Percentiles rank a stretch among this genome's conserved stretches.
Evolutionary conservation across 2,888 invertebrate species (phyloP).

Genomic region (Ormyrus labotus): DNA sequence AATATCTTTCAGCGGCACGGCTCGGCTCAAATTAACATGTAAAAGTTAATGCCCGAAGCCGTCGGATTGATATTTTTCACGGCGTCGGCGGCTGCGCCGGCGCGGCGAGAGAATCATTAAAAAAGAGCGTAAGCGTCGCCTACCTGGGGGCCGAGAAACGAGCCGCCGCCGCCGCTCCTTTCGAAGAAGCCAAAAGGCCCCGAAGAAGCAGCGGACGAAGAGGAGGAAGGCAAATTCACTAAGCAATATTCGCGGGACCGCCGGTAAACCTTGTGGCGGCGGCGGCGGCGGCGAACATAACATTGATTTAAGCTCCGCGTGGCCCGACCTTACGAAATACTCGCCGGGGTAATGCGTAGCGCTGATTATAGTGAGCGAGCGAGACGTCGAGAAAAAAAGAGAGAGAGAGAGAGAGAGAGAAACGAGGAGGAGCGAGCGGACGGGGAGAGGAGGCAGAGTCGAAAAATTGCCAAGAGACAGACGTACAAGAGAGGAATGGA

Average conservation of each 20-base stretch:
- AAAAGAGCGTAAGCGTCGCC: background rate
- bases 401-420: constrained; percentile 11
- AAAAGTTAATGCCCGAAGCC: constrained; percentile 17
- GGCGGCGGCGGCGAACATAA: constrained; percentile 30
- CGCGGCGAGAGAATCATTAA: constrained; percentile 35
- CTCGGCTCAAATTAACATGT: constrained; percentile 20
- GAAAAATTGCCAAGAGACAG: constrained; percentile 20
- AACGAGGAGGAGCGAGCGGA: background rate
- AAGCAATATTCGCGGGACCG: constrained; percentile 48
- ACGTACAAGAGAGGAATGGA: background rate
- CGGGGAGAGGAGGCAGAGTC: too few species aligned
- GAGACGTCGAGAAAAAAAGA: constrained; percentile 13
- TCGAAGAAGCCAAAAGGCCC: background rate
- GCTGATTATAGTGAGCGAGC: constrained; percentile 43
- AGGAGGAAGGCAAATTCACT: constrained; percentile 51
- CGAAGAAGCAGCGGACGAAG: constrained; percentile 25
- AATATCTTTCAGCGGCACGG: background rate
- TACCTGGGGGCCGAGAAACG: too few species aligned
- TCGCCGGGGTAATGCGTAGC: constrained; percentile 39
- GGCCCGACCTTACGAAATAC: constrained; percentile 35
- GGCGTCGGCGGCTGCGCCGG: background rate
- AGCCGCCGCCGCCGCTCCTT: too few species aligned
- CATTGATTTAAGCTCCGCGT: constrained; percentile 47
- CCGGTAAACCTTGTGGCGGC: constrained; percentile 41
- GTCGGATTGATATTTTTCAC: constrained; percentile 44